Base-by-base conservation (phyloP, 1,140 invertebrate genomes). In the Zaprionus vittiger region DNA sequence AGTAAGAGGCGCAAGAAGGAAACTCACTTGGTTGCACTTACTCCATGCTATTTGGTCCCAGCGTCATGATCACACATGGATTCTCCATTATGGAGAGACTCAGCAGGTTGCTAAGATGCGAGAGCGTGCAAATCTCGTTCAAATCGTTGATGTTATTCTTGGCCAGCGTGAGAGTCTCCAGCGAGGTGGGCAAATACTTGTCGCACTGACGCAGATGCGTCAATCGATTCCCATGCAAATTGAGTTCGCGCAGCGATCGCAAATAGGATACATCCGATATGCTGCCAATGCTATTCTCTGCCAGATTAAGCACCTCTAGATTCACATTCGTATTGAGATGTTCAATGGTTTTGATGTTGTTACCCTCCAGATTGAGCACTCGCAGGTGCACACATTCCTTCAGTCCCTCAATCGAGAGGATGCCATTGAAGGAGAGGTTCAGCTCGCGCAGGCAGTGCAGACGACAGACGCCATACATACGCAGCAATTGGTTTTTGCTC, bases 21-120 rank as follows among this genome's bases (percentile, higher is more conserved):
- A 4, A 7, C 3, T 9, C 7, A 22, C 22, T 57, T 34, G 31
- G 17, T 6, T 44, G 6, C 28, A 81, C 86, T 81, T 66, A 93
- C 92, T 93, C 90, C 34, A 67, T 37, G 59, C 82, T 82, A 38
- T 90, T 90, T 34, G 81, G 24, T 52, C 78, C 80, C 49, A 72
- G 56, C 2, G 86, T 92, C 92, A 93, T 92, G 65, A 65, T 80
- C 17, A 92, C 82, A 93, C 97, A 98, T 0, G 97, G 97, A 94
- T 99, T 99, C 66, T 97, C 96, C 77, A 95, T 95, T 61, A 99
- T 94, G 9, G 97, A 97, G 73, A 98, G 95, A 92, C 96, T 97
- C 59, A 96, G 95, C 62, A 99, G 93, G 83, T 95, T 95, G 17
- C 93, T 94, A 56, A 98, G 93, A 92, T 97, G 95, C 9, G 95